phyloP scores from a whole-genome alignment of 2,888 invertebrate genomes.

The Xanthorhoe designata region DNA sequence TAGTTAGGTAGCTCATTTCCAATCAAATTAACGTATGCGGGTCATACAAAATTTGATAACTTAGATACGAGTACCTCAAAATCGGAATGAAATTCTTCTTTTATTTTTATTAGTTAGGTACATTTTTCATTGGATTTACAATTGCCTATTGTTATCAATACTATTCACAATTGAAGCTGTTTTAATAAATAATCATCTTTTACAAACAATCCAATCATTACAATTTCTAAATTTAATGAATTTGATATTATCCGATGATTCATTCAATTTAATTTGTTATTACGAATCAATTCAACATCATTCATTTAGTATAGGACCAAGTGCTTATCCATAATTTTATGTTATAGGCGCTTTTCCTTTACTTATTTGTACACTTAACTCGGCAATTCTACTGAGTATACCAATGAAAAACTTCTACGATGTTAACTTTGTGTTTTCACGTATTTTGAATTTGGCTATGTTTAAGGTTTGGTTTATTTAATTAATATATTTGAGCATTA shows the following conservation, averaged over 20 bases:
- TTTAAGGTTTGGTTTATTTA: slow-evolving; percentile 43
- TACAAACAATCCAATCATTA: slow-evolving; percentile 65
- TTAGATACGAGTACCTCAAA: slow-evolving; percentile 34
- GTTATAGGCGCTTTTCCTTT: not conserved
- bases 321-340: not conserved
- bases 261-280: slow-evolving; percentile 55
- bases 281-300: slow-evolving; percentile 50
- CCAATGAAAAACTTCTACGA: slow-evolving; percentile 70
- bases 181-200: slow-evolving; percentile 56
- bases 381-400: slow-evolving; percentile 53
- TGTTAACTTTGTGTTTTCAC: slow-evolving; percentile 25
- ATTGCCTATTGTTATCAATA: slow-evolving; percentile 34
- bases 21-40: slow-evolving; percentile 68
- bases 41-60: slow-evolving; percentile 64
- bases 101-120: slow-evolving; percentile 32
- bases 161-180: slow-evolving; percentile 45
- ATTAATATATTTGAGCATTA: slow-evolving; percentile 56
- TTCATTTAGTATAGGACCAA: slow-evolving; percentile 20
- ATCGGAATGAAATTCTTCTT: slow-evolving; percentile 47
- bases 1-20: slow-evolving; percentile 7
- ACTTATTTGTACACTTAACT: slow-evolving; percentile 40
- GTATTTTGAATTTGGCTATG: slow-evolving; percentile 37
- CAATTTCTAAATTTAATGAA: slow-evolving; percentile 68
- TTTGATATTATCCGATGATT: slow-evolving; percentile 64
- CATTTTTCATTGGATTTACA: slow-evolving; percentile 73